These are phyloP conservation scores for Heliornis fulica DNA, from an alignment of 2,113 vertebrate genomes.

Conservation along the genomic window DNA sequence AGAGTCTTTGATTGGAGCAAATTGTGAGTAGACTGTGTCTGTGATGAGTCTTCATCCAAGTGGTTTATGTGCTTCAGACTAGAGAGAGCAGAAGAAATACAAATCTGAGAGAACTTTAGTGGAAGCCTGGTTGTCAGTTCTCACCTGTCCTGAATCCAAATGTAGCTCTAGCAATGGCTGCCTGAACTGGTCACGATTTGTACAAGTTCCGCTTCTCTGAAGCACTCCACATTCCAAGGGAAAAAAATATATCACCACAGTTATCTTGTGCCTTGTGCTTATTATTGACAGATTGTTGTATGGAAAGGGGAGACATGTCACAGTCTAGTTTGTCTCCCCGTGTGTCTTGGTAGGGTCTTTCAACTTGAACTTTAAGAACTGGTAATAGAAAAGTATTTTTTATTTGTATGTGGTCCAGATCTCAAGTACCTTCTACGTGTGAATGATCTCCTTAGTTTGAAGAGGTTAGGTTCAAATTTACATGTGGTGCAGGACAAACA, in stretches of 20 bases:
- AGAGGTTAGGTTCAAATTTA: not conserved
- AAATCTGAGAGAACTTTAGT: not conserved
- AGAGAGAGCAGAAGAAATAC: not conserved
- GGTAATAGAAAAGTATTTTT: not conserved
- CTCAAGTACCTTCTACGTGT: not conserved
- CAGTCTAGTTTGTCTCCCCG: not conserved
- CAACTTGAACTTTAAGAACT: not conserved
- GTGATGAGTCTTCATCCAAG: not conserved
- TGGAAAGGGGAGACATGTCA: not conserved
- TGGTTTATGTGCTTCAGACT: not conserved
- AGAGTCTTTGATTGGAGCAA: constrained; percentile 94
- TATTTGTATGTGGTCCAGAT: not conserved
- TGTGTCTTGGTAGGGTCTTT: not conserved
- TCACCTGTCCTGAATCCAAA: not conserved
- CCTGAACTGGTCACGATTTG: not conserved
- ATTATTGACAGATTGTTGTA: accelerated
- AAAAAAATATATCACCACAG: not conserved
- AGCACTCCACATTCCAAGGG: not conserved
- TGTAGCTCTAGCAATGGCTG: not conserved
- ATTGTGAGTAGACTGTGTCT: constrained; percentile 78
- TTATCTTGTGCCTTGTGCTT: not conserved
- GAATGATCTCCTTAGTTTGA: not conserved
- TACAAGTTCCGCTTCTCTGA: not conserved
- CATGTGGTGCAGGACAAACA: not conserved
- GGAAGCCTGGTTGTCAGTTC: not conserved